Conservation (phyloP, 2,888 invertebrate genomes). For the Drosophila limbata region DNA sequence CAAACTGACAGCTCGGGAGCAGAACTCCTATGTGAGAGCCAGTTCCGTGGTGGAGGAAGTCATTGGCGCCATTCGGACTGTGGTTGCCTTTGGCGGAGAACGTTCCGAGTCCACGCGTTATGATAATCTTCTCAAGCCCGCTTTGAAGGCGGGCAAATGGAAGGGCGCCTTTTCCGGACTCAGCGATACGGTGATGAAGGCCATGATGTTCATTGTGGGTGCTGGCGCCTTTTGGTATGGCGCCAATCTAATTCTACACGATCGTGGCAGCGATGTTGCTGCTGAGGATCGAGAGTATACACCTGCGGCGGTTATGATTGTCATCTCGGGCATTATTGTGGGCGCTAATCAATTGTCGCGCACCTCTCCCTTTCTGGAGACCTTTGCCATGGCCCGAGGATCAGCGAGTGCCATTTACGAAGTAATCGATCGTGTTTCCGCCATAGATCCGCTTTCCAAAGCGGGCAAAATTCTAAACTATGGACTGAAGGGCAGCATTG, state of each 20-base stretch:
- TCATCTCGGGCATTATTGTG: slow-evolving; percentile 90
- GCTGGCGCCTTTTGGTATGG: slow-evolving; percentile 93
- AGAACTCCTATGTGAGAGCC: slow-evolving; percentile 90
- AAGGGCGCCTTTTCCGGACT: slow-evolving; percentile 89
- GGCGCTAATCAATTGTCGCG: slow-evolving; percentile 91
- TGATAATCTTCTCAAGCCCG: slow-evolving; percentile 86
- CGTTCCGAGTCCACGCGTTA: slow-evolving; percentile 88
- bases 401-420: slow-evolving; percentile 90
- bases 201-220: slow-evolving; percentile 90
- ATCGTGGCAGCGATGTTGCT: slow-evolving; percentile 85
- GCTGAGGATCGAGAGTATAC: slow-evolving; percentile 88
- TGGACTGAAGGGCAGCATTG: slow-evolving; percentile 88
- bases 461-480: slow-evolving; percentile 87
- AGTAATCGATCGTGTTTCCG: slow-evolving; percentile 90
- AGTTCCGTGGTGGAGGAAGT: slow-evolving; percentile 92
- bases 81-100: slow-evolving; percentile 92
- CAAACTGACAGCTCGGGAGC: slow-evolving; percentile 88
- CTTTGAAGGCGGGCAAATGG: slow-evolving; percentile 87
- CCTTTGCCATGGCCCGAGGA: slow-evolving; percentile 89
- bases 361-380: slow-evolving; percentile 90
- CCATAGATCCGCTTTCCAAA: slow-evolving; percentile 89
- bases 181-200: slow-evolving; percentile 90
- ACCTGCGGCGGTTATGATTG: slow-evolving; percentile 90
- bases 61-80: slow-evolving; percentile 90
- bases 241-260: slow-evolving; percentile 89